Evolutionary conservation across 2,797 vertebrate genomes (phyloP), one percentile per base, ranked within the genome.

Genomic region (Steatocranus sp.): DNA sequence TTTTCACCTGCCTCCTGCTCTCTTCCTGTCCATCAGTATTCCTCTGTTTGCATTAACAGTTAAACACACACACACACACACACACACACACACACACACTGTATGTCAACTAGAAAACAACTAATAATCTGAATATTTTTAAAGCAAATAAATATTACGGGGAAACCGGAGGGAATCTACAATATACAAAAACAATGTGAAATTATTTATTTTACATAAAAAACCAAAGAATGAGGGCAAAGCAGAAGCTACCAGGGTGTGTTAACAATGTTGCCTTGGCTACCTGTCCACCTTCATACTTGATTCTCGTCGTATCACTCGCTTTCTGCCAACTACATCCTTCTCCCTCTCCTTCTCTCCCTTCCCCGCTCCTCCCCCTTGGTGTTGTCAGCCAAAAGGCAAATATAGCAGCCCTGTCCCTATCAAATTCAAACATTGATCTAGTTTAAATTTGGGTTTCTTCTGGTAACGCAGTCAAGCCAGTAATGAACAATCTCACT

Each of bases 401-500:
- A 25, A 25, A 53, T 53, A 25, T 25, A 53, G 12, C 51, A 53
- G 51, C 23, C 12, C 51, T 1, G 4, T 53, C 23, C 7, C 8
- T 11, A 2, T 18, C 30, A 61, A 34, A 61, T 34, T 10, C 9
- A 18, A 32, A 58, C 56, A 61, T 18, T 34, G 32, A 7, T 7
- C 9, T 6, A 0, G 10, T 34, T n/a, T 18, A 3, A 34, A 11
- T n/a, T n/a, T 18, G 15, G 8, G 54, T 58, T 58, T 5, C 25
- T 56, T 27, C 25, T 56, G 25, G 23, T 0, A 56, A 56, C 3
- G 0, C 53, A 30, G 25, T 6, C 27, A 17, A 34, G 30, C 30
- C 17, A 34, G 12, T 11, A 30, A 56, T 0, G 27, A 32, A 58
- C 23, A 0, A 15, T 32, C 9, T 18, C 27, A 18, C 27, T 30